phyloP scores from a whole-genome alignment of 2,888 invertebrate genomes.

The Sinentomon sp. region DNA sequence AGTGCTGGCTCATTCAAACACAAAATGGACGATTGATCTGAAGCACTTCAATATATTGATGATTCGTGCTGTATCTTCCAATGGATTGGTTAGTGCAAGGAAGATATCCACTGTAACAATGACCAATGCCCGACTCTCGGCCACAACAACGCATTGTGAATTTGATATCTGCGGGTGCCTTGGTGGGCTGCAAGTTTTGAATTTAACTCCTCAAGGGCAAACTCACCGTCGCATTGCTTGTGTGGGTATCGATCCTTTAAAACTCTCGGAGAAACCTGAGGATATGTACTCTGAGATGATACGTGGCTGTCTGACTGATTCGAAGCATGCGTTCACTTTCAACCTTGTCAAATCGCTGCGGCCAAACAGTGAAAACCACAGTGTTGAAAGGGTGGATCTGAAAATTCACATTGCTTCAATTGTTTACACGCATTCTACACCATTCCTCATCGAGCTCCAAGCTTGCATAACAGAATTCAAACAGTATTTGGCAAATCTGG shows the following conservation, averaged over 20 bases:
- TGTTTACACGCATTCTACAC: constrained; percentile 76
- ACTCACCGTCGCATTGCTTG: constrained; percentile 59
- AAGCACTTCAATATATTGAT: constrained; percentile 66
- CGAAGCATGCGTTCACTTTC: no score
- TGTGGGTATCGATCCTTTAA: constrained; percentile 56
- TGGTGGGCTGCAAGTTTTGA: constrained; percentile 61
- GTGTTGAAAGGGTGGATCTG: no score
- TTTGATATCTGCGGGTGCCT: no score
- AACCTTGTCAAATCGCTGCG: no score
- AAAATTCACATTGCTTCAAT: constrained; percentile 84
- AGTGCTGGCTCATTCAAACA: constrained; percentile 21
- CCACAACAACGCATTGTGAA: no score
- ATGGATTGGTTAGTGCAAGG: constrained; percentile 31
- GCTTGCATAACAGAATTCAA: constrained; percentile 73
- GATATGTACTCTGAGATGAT: no score
- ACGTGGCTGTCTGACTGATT: no score
- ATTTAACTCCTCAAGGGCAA: constrained; percentile 56
- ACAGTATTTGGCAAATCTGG: constrained; percentile 56
- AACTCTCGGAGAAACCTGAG: no score
- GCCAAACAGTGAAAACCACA: no score
- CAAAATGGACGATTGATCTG: constrained; percentile 74
- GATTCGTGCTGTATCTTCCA: constrained; percentile 52
- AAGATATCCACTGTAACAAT: constrained; percentile 86
- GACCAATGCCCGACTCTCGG: constrained; percentile 66
- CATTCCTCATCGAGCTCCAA: constrained; percentile 53